These are phyloP conservation scores for Crambe crambe DNA, from an alignment of 37 sponge, comb jelly and placozoan genomes.

Conservation along the genomic window DNA sequence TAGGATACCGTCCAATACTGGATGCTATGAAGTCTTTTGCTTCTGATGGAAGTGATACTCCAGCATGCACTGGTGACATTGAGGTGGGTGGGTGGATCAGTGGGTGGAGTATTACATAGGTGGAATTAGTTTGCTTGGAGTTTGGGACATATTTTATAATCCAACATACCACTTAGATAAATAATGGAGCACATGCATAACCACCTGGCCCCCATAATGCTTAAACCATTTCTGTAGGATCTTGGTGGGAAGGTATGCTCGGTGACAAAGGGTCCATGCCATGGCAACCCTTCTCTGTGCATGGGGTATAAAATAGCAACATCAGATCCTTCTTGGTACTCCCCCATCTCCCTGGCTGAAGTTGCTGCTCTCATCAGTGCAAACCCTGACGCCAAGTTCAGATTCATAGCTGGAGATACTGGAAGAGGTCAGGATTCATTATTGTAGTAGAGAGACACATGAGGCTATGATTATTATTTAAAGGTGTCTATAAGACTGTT, in stretches of 20 bases:
- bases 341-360: constrained; percentile 48
- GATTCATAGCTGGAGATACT: constrained; percentile 74
- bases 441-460: too few species aligned
- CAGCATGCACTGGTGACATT: constrained; percentile 66
- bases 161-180: too few species aligned
- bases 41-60: constrained; percentile 20
- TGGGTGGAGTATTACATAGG: neutral
- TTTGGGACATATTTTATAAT: too few species aligned
- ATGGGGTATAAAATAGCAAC: neutral
- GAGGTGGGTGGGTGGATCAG: constrained; percentile 35
- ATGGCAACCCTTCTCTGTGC: neutral
- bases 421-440: constrained; percentile 50
- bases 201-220: too few species aligned
- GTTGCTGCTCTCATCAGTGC: constrained; percentile 24
- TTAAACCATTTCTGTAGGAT: constrained; percentile 37
- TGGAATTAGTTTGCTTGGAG: neutral
- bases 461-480: constrained; percentile 21
- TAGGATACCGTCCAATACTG: constrained; percentile 83
- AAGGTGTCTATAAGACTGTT: constrained; percentile 58
- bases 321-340: constrained; percentile 57
- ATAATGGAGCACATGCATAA: too few species aligned
- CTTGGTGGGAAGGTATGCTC: constrained; percentile 16
- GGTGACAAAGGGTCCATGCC: constrained; percentile 21
- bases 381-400: constrained; percentile 16
- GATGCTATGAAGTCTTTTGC: constrained; percentile 87